Conservation (phyloP, 2,113 vertebrate species). For the Paracanthobrama guichenoti region DNA sequence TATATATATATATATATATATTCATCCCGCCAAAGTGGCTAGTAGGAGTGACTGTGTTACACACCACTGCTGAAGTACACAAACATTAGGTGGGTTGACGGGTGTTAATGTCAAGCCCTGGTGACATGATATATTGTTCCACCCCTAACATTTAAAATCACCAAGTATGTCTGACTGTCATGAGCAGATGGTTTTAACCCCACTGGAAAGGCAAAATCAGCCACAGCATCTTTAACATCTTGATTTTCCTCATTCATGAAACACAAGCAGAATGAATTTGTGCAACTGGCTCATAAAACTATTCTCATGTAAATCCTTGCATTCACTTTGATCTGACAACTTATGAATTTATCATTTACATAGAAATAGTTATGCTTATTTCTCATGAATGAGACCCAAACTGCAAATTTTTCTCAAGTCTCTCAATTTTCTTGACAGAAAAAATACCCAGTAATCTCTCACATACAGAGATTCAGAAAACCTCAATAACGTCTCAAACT, state of each 20-base stretch:
- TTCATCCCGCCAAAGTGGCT: too few relatives aligned
- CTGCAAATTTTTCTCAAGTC: background rate
- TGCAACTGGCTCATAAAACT: background rate
- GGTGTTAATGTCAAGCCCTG: too few relatives aligned
- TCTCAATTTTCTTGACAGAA: background rate
- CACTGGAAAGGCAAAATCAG: background rate
- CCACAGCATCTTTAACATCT: background rate
- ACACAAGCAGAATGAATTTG: background rate
- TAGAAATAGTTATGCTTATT: background rate
- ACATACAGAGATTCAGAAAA: background rate
- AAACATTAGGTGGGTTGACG: too few relatives aligned
- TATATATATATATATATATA: too few relatives aligned
- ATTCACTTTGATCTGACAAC: background rate
- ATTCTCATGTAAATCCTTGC: background rate
- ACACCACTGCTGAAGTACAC: too few relatives aligned
- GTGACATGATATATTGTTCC: too few relatives aligned
- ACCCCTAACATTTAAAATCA: background rate
- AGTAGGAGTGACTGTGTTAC: too few relatives aligned
- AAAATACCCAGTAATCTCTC: background rate
- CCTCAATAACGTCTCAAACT: background rate
- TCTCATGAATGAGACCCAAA: background rate
- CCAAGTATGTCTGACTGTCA: background rate
- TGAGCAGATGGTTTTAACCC: background rate
- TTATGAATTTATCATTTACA: background rate
- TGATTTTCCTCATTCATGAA: background rate